Percentiles rank a stretch among this genome's conserved stretches.
Conservation (phyloP, 1,140 invertebrate species). For the Neelides sp. region DNA sequence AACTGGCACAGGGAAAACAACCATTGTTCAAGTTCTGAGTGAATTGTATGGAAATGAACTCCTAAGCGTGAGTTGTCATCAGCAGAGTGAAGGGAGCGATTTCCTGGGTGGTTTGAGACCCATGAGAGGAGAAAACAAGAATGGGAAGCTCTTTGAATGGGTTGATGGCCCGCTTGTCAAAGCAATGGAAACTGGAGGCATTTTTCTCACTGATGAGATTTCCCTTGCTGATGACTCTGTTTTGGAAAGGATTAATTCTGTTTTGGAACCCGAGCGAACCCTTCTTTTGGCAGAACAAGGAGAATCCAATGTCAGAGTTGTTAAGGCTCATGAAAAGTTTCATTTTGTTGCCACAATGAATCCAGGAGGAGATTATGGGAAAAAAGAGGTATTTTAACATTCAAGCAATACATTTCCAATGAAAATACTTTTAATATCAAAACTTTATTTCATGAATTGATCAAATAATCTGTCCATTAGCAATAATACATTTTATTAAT, state of each 20-base stretch:
- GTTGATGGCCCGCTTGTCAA: slow-evolving; percentile 86
- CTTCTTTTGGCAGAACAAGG: slow-evolving; percentile 84
- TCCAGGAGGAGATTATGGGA: slow-evolving; percentile 97
- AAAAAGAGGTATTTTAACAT: slow-evolving; percentile 65
- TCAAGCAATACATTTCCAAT: neutral
- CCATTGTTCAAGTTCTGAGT: slow-evolving; percentile 80
- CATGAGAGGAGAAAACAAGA: slow-evolving; percentile 45
- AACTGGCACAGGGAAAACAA: slow-evolving; percentile 98
- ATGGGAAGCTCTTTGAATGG: slow-evolving; percentile 82
- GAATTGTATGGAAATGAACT: slow-evolving; percentile 51
- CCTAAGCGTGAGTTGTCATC: slow-evolving; percentile 87
- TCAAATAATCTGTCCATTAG: neutral
- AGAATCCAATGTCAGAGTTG: slow-evolving; percentile 41
- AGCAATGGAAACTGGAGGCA: slow-evolving; percentile 72
- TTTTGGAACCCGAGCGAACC: slow-evolving; percentile 85
- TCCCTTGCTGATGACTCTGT: slow-evolving; percentile 98
- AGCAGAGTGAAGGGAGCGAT: slow-evolving; percentile 96
- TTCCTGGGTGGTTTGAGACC: slow-evolving; percentile 92
- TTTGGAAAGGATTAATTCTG: slow-evolving; percentile 88
- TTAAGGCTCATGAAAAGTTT: slow-evolving; percentile 65
- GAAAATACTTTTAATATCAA: neutral
- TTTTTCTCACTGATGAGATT: slow-evolving; percentile 97
- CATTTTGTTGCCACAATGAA: slow-evolving; percentile 98
- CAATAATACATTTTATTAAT: neutral
- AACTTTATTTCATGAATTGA: neutral